phyloP scores from a whole-genome alignment of 92 coral and sea anemone species.

The Umimayanthus kanabou region DNA sequence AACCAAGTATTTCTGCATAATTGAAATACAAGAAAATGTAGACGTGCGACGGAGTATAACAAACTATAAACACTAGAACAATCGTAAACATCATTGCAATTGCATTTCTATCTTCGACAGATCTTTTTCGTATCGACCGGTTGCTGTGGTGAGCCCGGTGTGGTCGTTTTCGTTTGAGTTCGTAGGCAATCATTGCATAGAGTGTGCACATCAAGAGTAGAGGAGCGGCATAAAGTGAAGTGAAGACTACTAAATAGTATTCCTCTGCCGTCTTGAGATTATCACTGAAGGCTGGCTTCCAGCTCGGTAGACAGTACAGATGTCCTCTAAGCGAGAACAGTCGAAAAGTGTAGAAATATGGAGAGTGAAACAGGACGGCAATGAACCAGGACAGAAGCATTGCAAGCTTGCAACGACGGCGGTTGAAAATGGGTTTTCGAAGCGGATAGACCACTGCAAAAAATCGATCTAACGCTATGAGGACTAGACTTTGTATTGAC shows the following conservation, averaged over 20 bases:
- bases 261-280: not conserved
- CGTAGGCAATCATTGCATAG: conserved; percentile 1
- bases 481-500: conserved; percentile 16
- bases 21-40: not conserved
- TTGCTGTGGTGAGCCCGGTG: not conserved
- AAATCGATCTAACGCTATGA: conserved; percentile 14
- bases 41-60: conserved; percentile 18
- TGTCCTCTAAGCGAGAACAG: not conserved
- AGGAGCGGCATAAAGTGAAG: not conserved
- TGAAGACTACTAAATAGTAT: conserved; percentile 8
- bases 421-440: conserved; percentile 6
- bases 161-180: conserved; percentile 4
- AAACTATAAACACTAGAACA: conserved; percentile 1
- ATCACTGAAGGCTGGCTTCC: conserved; percentile 4
- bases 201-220: not conserved
- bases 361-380: conserved; percentile 11
- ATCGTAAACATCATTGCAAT: conserved; percentile 1
- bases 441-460: conserved; percentile 16
- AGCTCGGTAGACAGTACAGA: not conserved
- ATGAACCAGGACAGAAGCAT: not conserved
- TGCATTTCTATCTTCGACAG: conserved; percentile 1
- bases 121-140: not conserved
- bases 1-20: not conserved
- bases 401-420: conserved; percentile 5
- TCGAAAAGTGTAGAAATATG: conserved; percentile 27